These are phyloP conservation scores for Tenthredo livida DNA, from an alignment of 2,888 invertebrate species.

Conservation along the genomic window DNA sequence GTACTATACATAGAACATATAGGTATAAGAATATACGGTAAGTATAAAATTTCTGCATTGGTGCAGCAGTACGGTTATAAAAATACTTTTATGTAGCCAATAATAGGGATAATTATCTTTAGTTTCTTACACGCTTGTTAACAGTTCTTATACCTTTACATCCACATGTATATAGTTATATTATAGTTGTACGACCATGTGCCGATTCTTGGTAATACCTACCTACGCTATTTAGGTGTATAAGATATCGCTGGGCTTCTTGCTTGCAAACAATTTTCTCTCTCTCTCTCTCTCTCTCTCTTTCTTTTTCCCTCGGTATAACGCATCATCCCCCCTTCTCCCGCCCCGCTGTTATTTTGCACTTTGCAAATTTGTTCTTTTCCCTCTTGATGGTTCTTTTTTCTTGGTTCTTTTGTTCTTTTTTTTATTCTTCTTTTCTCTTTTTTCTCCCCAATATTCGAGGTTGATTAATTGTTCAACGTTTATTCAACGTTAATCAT, in stretches of 20 bases:
- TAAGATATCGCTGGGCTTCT: background rate
- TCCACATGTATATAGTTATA: background rate
- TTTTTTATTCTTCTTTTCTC: background rate
- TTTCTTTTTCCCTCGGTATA: background rate
- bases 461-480: constrained; percentile 18
- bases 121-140: constrained; percentile 68
- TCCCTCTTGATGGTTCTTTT: background rate
- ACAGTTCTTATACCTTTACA: constrained; percentile 55
- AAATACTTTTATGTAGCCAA: background rate
- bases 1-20: too few species aligned
- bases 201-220: constrained; percentile 30
- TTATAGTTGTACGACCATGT: constrained; percentile 17
- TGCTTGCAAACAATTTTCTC: constrained; percentile 19
- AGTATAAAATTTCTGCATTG: background rate
- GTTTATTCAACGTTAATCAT: constrained; percentile 22
- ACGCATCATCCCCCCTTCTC: background rate
- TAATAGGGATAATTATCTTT: constrained; percentile 66
- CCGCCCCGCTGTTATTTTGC: constrained; percentile 7
- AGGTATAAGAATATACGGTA: background rate
- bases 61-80: background rate
- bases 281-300: background rate
- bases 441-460: background rate
- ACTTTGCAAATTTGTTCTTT: constrained; percentile 23
- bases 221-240: background rate
- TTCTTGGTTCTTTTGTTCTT: background rate